Evolutionary conservation across 1,140 invertebrate species (phyloP), one percentile per base, ranked within the genome.

Genomic region (Sycobia sp.): DNA sequence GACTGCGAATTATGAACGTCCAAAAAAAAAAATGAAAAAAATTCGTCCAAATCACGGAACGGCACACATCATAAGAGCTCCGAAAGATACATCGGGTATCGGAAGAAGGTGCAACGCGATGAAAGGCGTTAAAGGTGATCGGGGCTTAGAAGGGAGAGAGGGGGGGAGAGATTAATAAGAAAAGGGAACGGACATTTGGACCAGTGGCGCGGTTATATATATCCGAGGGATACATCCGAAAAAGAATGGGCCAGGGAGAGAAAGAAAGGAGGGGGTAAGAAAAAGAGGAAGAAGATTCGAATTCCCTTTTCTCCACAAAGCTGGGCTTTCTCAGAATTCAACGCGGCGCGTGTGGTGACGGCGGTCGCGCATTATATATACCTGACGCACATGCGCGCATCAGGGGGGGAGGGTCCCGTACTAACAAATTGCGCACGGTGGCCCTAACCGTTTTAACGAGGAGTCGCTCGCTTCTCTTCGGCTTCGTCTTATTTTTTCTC

Each of bases 341-440:
- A 38, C 2, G 5, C 1, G 29, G 29, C 29, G 5, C 46, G n/a
- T 46, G 10, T 13, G 14, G 11, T 41, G 23, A 23, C 36, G 23
- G n/a, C 20, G 38, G 41, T 29, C 9, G 4, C 5, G 23, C 22
- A 53, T 39, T n/a, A 39, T 55, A 11, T 51, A 41, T 54, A 61
- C 27, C 57, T 55, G 64, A 2, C 46, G n/a, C n/a, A n/a, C n/a
- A n/a, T n/a, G n/a, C n/a, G n/a, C n/a, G n/a, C n/a, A n/a, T n/a
- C n/a, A n/a, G n/a, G n/a, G n/a, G n/a, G n/a, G n/a, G n/a, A n/a
- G 23, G 38, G 44, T 22, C 27, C 64, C 53, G 55, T 70, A 68
- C 66, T 66, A 69, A 71, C 71, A 73, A 76, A 76, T 76, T 75
- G 72, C 69, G 62, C 68, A 51, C 56, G 53, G 51, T 49, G 60